Evolutionary conservation across 1,140 invertebrate genomes (phyloP).

Genomic region (Aphaenogaster floridana): DNA sequence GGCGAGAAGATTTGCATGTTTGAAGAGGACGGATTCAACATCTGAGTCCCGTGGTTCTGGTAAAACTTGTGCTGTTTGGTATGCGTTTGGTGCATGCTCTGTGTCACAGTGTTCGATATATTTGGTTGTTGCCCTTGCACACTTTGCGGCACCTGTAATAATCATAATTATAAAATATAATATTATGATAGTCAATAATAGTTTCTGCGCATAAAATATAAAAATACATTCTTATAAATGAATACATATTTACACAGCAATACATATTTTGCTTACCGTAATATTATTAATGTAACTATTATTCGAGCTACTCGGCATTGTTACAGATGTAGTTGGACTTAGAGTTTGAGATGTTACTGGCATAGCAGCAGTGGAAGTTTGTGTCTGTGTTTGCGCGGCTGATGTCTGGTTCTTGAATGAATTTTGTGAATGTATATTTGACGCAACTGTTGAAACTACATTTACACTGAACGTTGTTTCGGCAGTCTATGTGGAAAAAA

Average conservation of each 20-base stretch:
- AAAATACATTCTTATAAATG: conserved; percentile 11
- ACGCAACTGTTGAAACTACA: conserved; percentile 75
- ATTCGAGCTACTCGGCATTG: conserved; percentile 72
- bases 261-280: conserved; percentile 74
- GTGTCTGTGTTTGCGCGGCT: conserved; percentile 84
- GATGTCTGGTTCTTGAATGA: conserved; percentile 84
- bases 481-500: conserved; percentile 72
- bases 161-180: conserved; percentile 11
- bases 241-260: conserved; percentile 12
- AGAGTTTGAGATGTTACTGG: conserved; percentile 77
- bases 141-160: conserved; percentile 65
- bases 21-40: conserved; percentile 82
- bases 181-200: not conserved
- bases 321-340: conserved; percentile 74
- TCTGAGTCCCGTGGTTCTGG: conserved; percentile 80
- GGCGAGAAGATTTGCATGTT: conserved; percentile 74
- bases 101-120: conserved; percentile 76
- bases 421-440: conserved; percentile 78
- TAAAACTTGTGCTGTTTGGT: conserved; percentile 79
- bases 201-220: not conserved
- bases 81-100: conserved; percentile 75
- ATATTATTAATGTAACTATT: conserved; percentile 79
- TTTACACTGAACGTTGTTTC: conserved; percentile 79
- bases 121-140: conserved; percentile 77
- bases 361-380: conserved; percentile 73